A percentile compares a stretch with the other conserved stretches of the same genome.
phyloP scores from a whole-genome alignment of 2,113 vertebrate genomes.

The Brachionichthys hirsutus region DNA sequence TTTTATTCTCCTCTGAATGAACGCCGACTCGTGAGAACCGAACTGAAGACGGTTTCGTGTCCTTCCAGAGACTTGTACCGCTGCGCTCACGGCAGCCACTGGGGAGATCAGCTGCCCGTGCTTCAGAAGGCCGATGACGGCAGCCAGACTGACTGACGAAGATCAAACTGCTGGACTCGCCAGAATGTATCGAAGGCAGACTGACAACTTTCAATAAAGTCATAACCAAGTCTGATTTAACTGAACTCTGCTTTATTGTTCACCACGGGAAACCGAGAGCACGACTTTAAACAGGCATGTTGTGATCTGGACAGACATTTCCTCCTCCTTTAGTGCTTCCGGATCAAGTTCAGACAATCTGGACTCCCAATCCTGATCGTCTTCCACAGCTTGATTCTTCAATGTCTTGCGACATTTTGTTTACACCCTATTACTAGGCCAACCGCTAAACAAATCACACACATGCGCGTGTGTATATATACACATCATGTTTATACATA shows the following conservation, averaged over 20 bases:
- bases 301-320: not conserved
- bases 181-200: not conserved
- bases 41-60: not conserved
- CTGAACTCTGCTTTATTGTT: constrained; percentile 14
- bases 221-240: not conserved
- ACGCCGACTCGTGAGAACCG: not conserved
- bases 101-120: constrained; percentile 84
- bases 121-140: constrained; percentile 9
- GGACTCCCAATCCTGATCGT: not conserved
- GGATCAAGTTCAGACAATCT: not conserved
- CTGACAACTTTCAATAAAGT: constrained; percentile 19
- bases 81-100: constrained; percentile 82
- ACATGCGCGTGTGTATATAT: too few species aligned
- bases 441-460: too few species aligned
- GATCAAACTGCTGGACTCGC: not conserved
- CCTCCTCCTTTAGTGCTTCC: not conserved
- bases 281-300: not conserved
- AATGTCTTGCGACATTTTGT: too few species aligned
- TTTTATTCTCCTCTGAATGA: too few species aligned
- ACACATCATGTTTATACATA: too few species aligned
- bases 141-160: constrained; percentile 34
- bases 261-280: constrained; percentile 2
- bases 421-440: too few species aligned
- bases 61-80: constrained; percentile 83
- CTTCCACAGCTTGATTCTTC: too few species aligned